Evolutionary conservation across 2,888 invertebrate genomes (phyloP), one percentile per base, ranked within the genome.

Genomic region (Agrochola lychnidis): DNA sequence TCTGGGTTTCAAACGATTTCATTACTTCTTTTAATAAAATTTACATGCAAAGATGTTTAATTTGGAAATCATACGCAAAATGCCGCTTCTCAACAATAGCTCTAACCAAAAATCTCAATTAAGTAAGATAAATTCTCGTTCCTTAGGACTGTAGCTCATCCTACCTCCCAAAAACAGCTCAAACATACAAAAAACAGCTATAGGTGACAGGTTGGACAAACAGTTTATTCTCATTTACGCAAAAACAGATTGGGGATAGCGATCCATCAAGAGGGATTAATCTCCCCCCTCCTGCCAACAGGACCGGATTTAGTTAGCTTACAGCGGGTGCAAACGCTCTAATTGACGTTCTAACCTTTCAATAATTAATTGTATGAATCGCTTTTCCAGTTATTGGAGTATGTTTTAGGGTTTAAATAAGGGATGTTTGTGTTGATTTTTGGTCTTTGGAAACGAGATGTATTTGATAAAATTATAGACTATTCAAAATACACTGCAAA

Each of bases 241-340:
- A 93, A 93, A 92, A 93, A 93, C 93, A 91, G 91, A 92, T 92
- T 89, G 85, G 87, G 87, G 79, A 84, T 88, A 88, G 91, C 90
- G 89, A 94, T 94, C 94, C 92, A 94, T 94, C 94, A 94, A 86
- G 88, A 79, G 84, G 93, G 94, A 93, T 94, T 94, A 94, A 91
- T 83, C 85, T 81, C 71, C 83, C 82, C 77, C 81, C 42, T 83
- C 78, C 84, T 75, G 83, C 68, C 67, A 81, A 83, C 89, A 86
- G 89, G 82, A 78, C 69, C 73, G 88, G 89, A 89, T 85, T 89
- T 80, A 77, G 82, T 78, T 79, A 78, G 87, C 87, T 88, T 87
- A 85, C 45, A 66, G 73, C 66, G 72, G 76, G 76, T 71, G 84
- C 89, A 79, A 87, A 87, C 76, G 78, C 79, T 78, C 81, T 88